Evolutionary conservation across 23 tunicate species (phyloP).

Genomic region (Diplosoma virens): DNA sequence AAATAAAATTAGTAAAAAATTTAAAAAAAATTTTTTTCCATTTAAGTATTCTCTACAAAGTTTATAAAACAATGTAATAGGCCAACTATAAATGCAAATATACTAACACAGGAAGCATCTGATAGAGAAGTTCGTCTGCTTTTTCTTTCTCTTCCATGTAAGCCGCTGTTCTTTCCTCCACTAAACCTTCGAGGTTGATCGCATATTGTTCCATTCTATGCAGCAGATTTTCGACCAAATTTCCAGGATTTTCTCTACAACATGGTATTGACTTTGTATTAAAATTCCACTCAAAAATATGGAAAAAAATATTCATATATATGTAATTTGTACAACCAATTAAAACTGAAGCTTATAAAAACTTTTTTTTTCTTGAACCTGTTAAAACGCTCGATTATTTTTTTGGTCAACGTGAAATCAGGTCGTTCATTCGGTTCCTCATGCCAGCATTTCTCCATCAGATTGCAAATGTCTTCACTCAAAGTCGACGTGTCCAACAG

Average conservation of each 20-base stretch:
- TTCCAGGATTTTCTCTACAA: conserved; percentile 79
- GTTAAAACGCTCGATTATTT: conserved; percentile 76
- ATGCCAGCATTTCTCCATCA: conserved; percentile 87
- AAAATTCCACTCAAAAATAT: too few species aligned
- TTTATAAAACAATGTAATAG: too few species aligned
- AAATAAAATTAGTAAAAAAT: too few species aligned
- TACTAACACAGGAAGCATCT: conserved; percentile 94
- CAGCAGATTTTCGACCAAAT: conserved; percentile 80
- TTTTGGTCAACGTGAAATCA: conserved; percentile 60
- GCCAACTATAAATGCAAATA: too few species aligned
- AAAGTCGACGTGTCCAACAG: conserved; percentile 28
- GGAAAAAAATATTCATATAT: too few species aligned
- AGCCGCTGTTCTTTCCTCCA: conserved; percentile 87
- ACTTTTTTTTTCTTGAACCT: conserved; percentile 45
- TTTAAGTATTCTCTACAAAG: too few species aligned
- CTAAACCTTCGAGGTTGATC: conserved; percentile 80
- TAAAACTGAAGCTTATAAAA: too few species aligned
- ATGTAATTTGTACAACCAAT: too few species aligned
- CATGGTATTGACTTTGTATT: too few species aligned
- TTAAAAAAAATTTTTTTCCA: too few species aligned
- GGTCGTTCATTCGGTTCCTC: conserved; percentile 91
- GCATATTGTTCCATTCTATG: conserved; percentile 97
- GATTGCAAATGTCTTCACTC: conserved; percentile 68
- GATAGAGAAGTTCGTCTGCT: conserved; percentile 89
- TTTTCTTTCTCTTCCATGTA: conserved; percentile 85